phyloP scores from a whole-genome alignment of 2,113 vertebrate species.

The Dendrocopos noguchii region DNA sequence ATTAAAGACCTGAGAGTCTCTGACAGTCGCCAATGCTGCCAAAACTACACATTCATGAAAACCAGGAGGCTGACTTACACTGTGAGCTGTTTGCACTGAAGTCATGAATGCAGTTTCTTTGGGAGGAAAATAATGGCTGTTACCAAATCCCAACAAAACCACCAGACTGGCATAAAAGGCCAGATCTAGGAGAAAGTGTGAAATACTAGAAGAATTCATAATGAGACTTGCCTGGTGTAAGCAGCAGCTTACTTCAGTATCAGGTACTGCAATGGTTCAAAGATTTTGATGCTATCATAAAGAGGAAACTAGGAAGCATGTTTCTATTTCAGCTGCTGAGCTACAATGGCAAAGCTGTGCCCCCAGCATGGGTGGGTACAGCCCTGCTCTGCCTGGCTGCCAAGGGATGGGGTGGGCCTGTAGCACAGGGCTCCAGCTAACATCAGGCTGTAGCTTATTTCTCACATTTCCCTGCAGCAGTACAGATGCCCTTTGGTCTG shows the following conservation, averaged over 20 bases:
- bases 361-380: not conserved
- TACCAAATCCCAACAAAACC: not conserved
- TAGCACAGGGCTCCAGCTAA: not conserved
- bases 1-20: constrained; percentile 13
- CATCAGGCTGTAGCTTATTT: not conserved
- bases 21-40: constrained; percentile 5
- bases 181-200: not conserved
- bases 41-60: constrained; percentile 1
- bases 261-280: not conserved
- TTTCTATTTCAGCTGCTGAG: not conserved
- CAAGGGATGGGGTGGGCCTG: not conserved
- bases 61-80: not conserved
- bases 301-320: not conserved
- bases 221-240: not conserved
- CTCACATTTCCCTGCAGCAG: not conserved
- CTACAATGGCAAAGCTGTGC: constrained; percentile 13
- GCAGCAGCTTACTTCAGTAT: not conserved
- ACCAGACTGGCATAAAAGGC: not conserved
- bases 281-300: not conserved
- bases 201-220: not conserved
- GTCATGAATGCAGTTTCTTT: not conserved
- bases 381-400: not conserved
- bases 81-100: not conserved
- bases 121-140: not conserved
- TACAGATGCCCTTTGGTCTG: not conserved